Conservation (phyloP, 2,113 vertebrate species). For the Caranx ignobilis region DNA sequence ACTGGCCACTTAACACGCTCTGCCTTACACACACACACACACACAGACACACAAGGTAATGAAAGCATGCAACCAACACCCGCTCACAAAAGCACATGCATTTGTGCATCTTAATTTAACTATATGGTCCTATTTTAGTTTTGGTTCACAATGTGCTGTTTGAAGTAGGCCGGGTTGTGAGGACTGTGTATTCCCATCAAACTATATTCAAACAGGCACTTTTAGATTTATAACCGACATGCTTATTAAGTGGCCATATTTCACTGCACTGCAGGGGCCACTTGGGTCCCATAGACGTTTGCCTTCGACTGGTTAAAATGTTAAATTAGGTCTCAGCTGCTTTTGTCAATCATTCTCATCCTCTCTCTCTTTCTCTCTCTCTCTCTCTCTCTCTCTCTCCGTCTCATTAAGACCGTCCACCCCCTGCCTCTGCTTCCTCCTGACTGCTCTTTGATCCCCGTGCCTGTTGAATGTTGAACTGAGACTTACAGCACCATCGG, state of each 20-base stretch:
- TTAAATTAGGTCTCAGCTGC: constrained; percentile 62
- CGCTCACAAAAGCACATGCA: background rate
- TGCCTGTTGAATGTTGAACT: constrained; percentile 46
- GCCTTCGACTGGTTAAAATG: constrained; percentile 36
- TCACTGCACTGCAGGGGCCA: constrained; percentile 20
- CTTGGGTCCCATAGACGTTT: constrained; percentile 22
- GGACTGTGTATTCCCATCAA: constrained; percentile 17
- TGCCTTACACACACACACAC: constrained; percentile 8
- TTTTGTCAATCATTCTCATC: constrained; percentile 59
- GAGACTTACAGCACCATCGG: constrained; percentile 53
- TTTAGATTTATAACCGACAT: constrained; percentile 42
- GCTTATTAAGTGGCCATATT: constrained; percentile 41
- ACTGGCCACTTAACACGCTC: constrained; percentile 42
- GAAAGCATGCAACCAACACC: constrained; percentile 19
- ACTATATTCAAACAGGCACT: constrained; percentile 41
- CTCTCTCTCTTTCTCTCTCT: constrained; percentile 2
- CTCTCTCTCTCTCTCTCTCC: constrained; percentile 12
- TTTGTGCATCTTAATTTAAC: constrained; percentile 40
- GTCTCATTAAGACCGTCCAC: constrained; percentile 5
- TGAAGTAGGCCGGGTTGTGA: background rate
- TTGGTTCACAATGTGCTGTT: constrained; percentile 11
- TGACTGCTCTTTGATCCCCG: constrained; percentile 50
- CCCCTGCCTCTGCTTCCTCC: constrained; percentile 40
- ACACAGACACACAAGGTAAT: constrained; percentile 14
- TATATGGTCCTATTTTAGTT: constrained; percentile 17